A percentile compares a stretch with the other conserved stretches of the same genome.
Conservation (phyloP, 2,113 vertebrate genomes). For the Heterochromis multidens region DNA sequence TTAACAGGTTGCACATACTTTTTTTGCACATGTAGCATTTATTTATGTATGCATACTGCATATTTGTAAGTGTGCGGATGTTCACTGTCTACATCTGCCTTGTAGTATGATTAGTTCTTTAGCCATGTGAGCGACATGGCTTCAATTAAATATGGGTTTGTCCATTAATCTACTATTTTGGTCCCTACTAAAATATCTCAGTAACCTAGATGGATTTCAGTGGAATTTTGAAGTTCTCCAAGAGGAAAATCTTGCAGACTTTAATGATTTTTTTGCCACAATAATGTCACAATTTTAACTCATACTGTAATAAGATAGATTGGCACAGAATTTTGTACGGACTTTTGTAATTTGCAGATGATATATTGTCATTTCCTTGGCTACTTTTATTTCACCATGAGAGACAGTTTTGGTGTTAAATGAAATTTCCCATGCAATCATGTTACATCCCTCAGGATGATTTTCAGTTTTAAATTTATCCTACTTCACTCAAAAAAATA, state of each 20-base stretch:
- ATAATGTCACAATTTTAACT: background rate
- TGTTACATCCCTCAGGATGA: background rate
- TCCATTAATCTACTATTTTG: background rate
- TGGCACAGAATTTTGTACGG: background rate
- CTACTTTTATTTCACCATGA: background rate
- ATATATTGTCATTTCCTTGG: background rate
- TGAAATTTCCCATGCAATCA: background rate
- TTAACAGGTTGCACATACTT: background rate
- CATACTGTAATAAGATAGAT: background rate
- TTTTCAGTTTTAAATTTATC: background rate
- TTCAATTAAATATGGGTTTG: background rate
- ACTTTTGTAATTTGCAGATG: background rate
- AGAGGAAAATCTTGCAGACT: background rate
- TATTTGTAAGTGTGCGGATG: background rate
- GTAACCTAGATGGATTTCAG: background rate
- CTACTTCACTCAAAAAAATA: fast-evolving
- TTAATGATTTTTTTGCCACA: too few relatives aligned
- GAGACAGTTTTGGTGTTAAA: background rate
- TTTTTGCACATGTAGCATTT: background rate
- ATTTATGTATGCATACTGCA: background rate
- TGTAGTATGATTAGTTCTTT: too few relatives aligned
- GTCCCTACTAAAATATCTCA: background rate
- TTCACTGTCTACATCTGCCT: background rate
- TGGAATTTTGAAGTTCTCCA: background rate
- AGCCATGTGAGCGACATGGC: background rate